These are phyloP conservation scores for Ctenoplectra terminalis DNA, from an alignment of 1,140 invertebrate species.

Conservation along the genomic window DNA sequence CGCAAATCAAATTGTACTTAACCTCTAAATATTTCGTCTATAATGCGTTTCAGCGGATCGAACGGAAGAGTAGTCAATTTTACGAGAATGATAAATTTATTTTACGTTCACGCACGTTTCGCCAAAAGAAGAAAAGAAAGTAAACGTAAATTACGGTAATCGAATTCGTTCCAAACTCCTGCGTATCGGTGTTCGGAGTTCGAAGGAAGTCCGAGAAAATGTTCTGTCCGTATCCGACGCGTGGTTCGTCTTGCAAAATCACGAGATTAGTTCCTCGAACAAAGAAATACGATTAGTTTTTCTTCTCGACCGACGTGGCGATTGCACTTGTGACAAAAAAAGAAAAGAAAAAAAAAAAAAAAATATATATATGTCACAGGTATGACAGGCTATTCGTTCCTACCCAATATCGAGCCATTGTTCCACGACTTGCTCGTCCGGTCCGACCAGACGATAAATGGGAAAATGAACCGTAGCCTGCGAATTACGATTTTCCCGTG, in stretches of 20 bases:
- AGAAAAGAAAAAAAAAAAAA: too few species aligned
- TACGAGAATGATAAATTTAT: background rate
- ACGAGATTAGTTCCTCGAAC: background rate
- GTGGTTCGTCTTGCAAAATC: constrained; percentile 14
- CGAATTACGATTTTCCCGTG: constrained; percentile 42
- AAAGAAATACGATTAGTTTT: constrained; percentile 59
- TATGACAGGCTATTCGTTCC: constrained; percentile 58
- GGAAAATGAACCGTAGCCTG: constrained; percentile 38
- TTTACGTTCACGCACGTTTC: background rate
- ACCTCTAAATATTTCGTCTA: constrained; percentile 5
- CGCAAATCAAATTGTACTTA: constrained; percentile 12
- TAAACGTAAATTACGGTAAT: background rate
- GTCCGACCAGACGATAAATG: constrained; percentile 44
- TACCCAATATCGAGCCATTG: constrained; percentile 40
- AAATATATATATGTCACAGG: constrained; percentile 58
- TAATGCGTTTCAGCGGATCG: background rate
- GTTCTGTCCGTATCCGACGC: background rate
- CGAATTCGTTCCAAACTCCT: too few species aligned
- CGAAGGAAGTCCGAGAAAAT: background rate
- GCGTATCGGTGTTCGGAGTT: too few species aligned
- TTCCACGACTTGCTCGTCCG: constrained; percentile 12
- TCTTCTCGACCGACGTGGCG: constrained; percentile 44
- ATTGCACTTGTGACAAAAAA: constrained; percentile 47
- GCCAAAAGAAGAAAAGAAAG: background rate
- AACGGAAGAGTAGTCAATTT: background rate